These are phyloP conservation scores for Ammodramus savannarum DNA, from an alignment of 2,113 vertebrate species.

Conservation along the genomic window DNA sequence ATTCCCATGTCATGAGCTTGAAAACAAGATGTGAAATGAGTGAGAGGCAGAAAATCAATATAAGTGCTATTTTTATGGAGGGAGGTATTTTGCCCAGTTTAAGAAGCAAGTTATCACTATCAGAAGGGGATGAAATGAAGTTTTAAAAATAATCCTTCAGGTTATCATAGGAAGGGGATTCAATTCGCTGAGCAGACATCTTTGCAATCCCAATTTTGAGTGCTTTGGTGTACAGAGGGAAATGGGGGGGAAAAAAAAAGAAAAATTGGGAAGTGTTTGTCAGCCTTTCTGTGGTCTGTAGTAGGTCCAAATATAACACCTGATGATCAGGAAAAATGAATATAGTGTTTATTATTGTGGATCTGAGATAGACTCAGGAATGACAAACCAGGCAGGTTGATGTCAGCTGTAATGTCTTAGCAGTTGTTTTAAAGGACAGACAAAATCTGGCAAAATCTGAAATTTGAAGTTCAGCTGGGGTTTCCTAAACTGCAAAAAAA, in stretches of 20 bases:
- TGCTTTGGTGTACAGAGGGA: neutral
- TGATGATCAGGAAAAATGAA: neutral
- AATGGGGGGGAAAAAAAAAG: neutral
- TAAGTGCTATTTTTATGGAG: neutral
- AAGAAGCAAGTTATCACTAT: conserved; percentile 10
- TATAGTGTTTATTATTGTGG: neutral
- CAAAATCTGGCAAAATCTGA: neutral
- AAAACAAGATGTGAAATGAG: neutral
- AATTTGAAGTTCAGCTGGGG: neutral
- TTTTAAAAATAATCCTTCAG: neutral
- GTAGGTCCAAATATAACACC: neutral
- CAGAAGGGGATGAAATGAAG: neutral
- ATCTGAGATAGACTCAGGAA: neutral
- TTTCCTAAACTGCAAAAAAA: neutral
- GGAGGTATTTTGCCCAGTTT: conserved; percentile 12
- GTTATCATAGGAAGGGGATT: neutral
- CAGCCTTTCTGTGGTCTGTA: neutral
- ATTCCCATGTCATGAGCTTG: neutral
- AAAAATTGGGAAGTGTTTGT: neutral
- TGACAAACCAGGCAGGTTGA: neutral
- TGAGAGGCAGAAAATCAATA: neutral
- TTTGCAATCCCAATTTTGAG: neutral
- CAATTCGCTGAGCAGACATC: neutral
- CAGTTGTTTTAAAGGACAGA: neutral
- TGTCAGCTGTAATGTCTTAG: neutral